These are phyloP conservation scores for Tyto alba DNA, from an alignment of 2,113 vertebrate species.

Conservation along the genomic window DNA sequence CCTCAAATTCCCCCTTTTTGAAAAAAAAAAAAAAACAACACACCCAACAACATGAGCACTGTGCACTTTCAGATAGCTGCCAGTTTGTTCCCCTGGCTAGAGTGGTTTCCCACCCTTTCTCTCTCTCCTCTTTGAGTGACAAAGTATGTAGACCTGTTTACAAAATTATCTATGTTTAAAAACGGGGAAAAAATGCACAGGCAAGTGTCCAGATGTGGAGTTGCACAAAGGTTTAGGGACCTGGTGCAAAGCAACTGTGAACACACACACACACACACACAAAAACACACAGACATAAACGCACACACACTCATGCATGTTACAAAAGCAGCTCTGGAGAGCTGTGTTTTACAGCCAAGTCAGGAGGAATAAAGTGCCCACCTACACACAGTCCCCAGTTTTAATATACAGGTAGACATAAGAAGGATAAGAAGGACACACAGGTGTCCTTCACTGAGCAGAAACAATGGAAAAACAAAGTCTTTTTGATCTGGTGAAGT, in stretches of 20 bases:
- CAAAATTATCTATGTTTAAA: not conserved
- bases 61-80: not conserved
- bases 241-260: not conserved
- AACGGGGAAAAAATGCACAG: not conserved
- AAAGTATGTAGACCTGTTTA: not conserved
- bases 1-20: not conserved
- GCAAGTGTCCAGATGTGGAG: not conserved
- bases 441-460: not conserved
- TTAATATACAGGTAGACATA: not conserved
- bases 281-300: rapidly evolving
- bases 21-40: not conserved
- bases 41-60: not conserved
- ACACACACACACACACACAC: not conserved
- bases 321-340: not conserved
- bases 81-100: not conserved
- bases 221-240: not conserved
- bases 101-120: not conserved
- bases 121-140: not conserved
- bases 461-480: not conserved
- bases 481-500: not conserved
- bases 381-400: not conserved
- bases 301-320: rapidly evolving
- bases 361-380: not conserved
- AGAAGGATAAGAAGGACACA: not conserved
- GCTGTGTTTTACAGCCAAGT: not conserved